These are phyloP conservation scores for Ceuthmochares aereus DNA, from an alignment of 2,113 vertebrate species.

Conservation along the genomic window DNA sequence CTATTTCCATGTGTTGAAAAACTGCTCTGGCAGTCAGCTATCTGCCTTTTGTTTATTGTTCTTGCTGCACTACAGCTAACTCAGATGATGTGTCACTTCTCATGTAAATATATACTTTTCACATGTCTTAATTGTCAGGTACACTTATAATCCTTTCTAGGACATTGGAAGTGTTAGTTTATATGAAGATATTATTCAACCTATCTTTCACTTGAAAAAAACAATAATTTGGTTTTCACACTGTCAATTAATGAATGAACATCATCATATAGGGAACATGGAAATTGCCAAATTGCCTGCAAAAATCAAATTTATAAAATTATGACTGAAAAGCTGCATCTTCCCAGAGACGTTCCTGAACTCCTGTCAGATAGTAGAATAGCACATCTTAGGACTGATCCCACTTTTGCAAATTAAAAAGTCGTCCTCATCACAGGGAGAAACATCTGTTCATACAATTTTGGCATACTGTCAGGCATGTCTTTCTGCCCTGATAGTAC, in stretches of 20 bases:
- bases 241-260: neutral
- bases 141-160: neutral
- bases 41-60: neutral
- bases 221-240: neutral
- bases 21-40: neutral
- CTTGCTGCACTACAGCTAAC: neutral
- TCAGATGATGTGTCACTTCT: neutral
- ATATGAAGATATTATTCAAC: neutral
- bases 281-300: neutral
- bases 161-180: neutral
- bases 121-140: neutral
- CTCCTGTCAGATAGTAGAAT: neutral
- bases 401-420: rapidly evolving
- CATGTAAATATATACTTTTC: neutral
- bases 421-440: neutral
- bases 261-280: rapidly evolving
- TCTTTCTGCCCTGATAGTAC: neutral
- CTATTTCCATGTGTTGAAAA: neutral
- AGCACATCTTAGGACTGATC: neutral
- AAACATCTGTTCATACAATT: neutral
- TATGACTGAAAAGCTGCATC: neutral
- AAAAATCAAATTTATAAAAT: neutral
- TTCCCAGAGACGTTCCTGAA: neutral
- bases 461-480: neutral
- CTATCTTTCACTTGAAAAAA: neutral